Percentiles rank a stretch among this genome's conserved stretches.
These are phyloP conservation scores for Trissolcus japonicus DNA, from an alignment of 2,888 invertebrate genomes.

Conservation along the genomic window DNA sequence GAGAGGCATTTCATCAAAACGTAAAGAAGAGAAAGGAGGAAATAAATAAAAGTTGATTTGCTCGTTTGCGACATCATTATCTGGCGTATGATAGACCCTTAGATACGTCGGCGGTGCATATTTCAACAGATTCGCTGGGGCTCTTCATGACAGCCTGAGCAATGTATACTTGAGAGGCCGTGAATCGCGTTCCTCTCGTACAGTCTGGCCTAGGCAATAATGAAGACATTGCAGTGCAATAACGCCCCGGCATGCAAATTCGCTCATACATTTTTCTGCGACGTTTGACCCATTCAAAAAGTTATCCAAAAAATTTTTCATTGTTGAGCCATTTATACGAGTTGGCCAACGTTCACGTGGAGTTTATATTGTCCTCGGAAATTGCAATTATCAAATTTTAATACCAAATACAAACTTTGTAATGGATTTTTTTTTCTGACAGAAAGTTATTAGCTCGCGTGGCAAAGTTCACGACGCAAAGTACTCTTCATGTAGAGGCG, in stretches of 20 bases:
- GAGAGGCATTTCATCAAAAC: not conserved
- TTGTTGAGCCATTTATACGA: slow-evolving; percentile 15
- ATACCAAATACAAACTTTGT: slow-evolving; percentile 15
- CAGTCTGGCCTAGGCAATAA: slow-evolving; percentile 58
- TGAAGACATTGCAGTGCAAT: slow-evolving; percentile 61
- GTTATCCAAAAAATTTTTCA: slow-evolving; percentile 41
- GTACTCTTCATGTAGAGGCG: too few species aligned
- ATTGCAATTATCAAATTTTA: slow-evolving; percentile 29
- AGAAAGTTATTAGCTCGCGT: slow-evolving; percentile 28
- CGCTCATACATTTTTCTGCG: slow-evolving; percentile 61
- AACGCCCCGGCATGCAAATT: slow-evolving; percentile 64
- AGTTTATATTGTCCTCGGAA: slow-evolving; percentile 26
- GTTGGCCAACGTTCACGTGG: not conserved
- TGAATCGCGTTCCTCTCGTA: slow-evolving; percentile 43
- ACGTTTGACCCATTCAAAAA: slow-evolving; percentile 45
- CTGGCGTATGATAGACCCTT: slow-evolving; percentile 45
- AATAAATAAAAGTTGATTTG: slow-evolving; percentile 41
- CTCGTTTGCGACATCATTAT: slow-evolving; percentile 56
- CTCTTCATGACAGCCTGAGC: slow-evolving; percentile 65
- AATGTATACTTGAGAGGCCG: slow-evolving; percentile 58
- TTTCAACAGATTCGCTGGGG: slow-evolving; percentile 66
- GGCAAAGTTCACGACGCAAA: slow-evolving; percentile 3
- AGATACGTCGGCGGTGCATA: slow-evolving; percentile 61
- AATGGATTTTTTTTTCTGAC: slow-evolving; percentile 15
- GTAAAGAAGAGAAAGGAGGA: slow-evolving; percentile 27